phyloP scores from a whole-genome alignment of 2,888 invertebrate genomes.

The Biston stratarius region DNA sequence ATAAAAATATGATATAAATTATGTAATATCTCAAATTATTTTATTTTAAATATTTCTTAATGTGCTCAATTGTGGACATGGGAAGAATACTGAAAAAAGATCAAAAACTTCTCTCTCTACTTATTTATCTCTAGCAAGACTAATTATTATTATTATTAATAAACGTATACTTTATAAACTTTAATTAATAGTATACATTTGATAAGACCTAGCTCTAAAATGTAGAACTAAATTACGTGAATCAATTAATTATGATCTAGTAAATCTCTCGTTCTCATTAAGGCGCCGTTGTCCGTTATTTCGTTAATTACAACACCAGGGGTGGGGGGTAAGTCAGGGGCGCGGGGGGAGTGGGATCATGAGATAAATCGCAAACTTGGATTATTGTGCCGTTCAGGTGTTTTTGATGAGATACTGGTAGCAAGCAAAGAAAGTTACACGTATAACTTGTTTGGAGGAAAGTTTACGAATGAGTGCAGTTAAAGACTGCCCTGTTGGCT shows the following conservation, averaged over 20 bases:
- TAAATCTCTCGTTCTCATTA: conserved; percentile 58
- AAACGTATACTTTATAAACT: not conserved
- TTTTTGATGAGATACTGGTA: conserved; percentile 66
- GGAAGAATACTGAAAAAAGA: too few species aligned
- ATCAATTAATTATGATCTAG: conserved; percentile 50
- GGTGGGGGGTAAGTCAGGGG: conserved; percentile 14
- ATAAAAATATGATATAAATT: too few species aligned
- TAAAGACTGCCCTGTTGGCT: too few species aligned
- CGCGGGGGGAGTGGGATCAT: conserved; percentile 39
- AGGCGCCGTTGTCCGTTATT: conserved; percentile 57
- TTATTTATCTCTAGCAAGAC: too few species aligned
- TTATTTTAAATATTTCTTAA: too few species aligned
- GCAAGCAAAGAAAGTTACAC: conserved; percentile 44
- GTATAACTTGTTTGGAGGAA: not conserved
- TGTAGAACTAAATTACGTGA: conserved; percentile 26
- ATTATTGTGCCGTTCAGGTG: conserved; percentile 65
- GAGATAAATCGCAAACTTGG: conserved; percentile 49
- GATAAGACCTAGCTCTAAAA: not conserved
- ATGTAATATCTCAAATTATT: too few species aligned
- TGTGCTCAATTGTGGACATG: too few species aligned
- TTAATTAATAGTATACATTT: not conserved
- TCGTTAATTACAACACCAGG: conserved; percentile 54
- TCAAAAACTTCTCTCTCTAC: too few species aligned
- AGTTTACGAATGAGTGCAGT: conserved; percentile 32
- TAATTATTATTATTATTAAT: too few species aligned